Evolutionary conservation across 2,888 invertebrate genomes (phyloP).

Genomic region (Drosophila algonquin): DNA sequence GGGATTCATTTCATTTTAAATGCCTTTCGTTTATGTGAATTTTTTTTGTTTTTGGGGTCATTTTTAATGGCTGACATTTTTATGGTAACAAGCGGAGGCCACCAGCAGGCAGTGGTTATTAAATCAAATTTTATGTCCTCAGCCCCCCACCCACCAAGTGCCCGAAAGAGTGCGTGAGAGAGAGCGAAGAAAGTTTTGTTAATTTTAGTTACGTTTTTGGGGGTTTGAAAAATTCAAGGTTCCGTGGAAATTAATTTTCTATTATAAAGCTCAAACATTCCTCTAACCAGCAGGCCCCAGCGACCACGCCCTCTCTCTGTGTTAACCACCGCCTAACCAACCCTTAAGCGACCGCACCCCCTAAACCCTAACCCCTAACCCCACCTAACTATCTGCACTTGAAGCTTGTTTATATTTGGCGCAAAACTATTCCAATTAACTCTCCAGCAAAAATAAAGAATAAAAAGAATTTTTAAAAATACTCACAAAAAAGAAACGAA

Average conservation of each 20-base stretch:
- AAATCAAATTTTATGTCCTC: slow-evolving; percentile 69
- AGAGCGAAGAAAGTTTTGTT: slow-evolving; percentile 8
- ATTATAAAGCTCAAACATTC: slow-evolving; percentile 5
- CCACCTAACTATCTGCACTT: slow-evolving; percentile 12
- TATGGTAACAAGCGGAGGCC: slow-evolving; percentile 54
- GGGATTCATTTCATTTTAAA: slow-evolving; percentile 61
- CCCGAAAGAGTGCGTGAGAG: not conserved
- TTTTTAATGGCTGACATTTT: slow-evolving; percentile 66
- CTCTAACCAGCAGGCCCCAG: slow-evolving; percentile 19
- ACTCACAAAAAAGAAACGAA: slow-evolving; percentile 33
- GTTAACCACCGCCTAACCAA: not conserved
- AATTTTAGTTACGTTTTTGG: slow-evolving; percentile 25
- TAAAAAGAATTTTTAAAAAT: slow-evolving; percentile 19
- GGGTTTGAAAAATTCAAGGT: slow-evolving; percentile 13
- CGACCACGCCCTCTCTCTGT: slow-evolving; percentile 3
- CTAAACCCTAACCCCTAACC: too few species aligned
- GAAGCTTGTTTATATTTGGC: slow-evolving; percentile 57
- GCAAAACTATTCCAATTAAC: slow-evolving; percentile 71
- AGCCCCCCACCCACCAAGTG: slow-evolving; percentile 2
- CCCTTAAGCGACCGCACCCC: slow-evolving; percentile 3
- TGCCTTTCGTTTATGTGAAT: slow-evolving; percentile 49
- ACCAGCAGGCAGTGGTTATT: slow-evolving; percentile 67
- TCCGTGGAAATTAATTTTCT: slow-evolving; percentile 31
- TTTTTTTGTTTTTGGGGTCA: slow-evolving; percentile 25
- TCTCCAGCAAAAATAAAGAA: slow-evolving; percentile 40